A percentile compares a stretch with the other conserved stretches of the same genome.
Conservation (phyloP, 2,888 invertebrate genomes). For the Drosophila merina region DNA sequence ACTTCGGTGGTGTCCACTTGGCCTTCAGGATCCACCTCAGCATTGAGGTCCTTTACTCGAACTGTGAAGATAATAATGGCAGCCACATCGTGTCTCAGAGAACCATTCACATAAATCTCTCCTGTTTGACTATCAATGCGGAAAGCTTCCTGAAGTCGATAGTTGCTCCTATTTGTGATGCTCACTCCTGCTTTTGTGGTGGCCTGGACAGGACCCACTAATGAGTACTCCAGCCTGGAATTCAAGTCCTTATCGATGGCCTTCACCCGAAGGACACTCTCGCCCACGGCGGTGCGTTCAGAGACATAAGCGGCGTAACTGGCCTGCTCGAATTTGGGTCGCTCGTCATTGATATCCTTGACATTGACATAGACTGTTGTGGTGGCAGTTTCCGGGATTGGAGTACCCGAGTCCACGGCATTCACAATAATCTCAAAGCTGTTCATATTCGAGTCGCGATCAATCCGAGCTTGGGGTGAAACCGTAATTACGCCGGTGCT, state of each 20-base stretch:
- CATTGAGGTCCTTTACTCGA: conserved; percentile 89
- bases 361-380: conserved; percentile 90
- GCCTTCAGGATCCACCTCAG: conserved; percentile 87
- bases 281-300: conserved; percentile 87
- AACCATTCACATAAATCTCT: conserved; percentile 87
- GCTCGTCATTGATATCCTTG: conserved; percentile 92
- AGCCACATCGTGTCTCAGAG: conserved; percentile 89
- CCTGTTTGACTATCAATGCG: conserved; percentile 89
- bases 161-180: conserved; percentile 86
- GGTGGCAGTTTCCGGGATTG: conserved; percentile 91
- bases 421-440: conserved; percentile 89
- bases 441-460: conserved; percentile 88
- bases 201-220: conserved; percentile 88
- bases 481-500: conserved; percentile 89
- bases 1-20: conserved; percentile 89
- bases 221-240: conserved; percentile 88
- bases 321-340: conserved; percentile 88
- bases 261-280: conserved; percentile 87
- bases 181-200: conserved; percentile 90
- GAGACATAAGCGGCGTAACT: conserved; percentile 89
- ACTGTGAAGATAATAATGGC: conserved; percentile 90
- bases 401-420: conserved; percentile 90
- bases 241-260: conserved; percentile 90
- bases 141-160: conserved; percentile 88
- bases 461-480: conserved; percentile 89